Conservation (phyloP, 2,797 vertebrate species). For the Malurus leucopterus region DNA sequence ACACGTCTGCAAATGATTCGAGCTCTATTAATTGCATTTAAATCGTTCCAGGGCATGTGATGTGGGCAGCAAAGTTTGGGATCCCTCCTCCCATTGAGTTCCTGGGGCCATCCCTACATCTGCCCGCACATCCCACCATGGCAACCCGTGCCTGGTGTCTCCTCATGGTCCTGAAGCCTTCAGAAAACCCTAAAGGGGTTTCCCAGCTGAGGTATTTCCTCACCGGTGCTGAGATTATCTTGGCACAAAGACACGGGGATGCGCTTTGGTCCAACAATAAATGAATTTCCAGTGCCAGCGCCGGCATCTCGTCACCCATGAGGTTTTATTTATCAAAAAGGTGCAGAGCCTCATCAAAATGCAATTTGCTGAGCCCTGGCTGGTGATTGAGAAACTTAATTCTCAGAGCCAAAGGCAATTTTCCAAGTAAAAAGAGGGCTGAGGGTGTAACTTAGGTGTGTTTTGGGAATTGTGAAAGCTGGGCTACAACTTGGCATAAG, state of each 20-base stretch:
- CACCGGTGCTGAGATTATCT: neutral
- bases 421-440: conserved; percentile 47
- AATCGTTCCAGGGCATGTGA: neutral
- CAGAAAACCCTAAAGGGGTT: neutral
- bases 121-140: fast-evolving
- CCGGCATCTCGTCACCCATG: fast-evolving
- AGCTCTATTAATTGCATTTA: neutral
- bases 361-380: conserved; percentile 50
- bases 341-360: conserved; percentile 26
- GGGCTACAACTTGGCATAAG: conserved; percentile 15
- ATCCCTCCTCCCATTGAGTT: neutral
- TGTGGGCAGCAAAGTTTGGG: neutral
- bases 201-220: neutral
- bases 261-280: neutral
- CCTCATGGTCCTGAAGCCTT: neutral
- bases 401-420: conserved; percentile 56
- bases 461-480: conserved; percentile 61
- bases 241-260: neutral
- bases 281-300: neutral
- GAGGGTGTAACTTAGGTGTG: conserved; percentile 59
- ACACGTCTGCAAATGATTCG: fast-evolving
- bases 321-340: neutral
- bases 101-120: neutral
- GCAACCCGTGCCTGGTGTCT: neutral
- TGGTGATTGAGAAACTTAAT: conserved; percentile 50